Base-by-base conservation (phyloP, 2,113 vertebrate genomes). In the Phylloscopus trochilus region DNA sequence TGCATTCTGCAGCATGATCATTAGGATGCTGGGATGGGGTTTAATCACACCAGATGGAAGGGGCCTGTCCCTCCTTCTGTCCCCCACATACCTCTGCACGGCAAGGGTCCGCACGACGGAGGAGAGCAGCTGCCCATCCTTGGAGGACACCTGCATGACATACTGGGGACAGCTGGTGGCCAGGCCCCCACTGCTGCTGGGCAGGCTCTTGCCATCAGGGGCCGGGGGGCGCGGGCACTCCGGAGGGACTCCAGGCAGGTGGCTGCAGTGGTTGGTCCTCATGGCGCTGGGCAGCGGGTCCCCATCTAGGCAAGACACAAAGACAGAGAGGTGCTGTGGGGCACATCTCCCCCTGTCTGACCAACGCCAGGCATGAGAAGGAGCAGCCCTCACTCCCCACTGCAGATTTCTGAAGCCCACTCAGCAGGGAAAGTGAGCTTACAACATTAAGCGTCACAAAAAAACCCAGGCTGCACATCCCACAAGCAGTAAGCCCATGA, bases 131-230 rank as follows among this genome's bases (percentile, higher is more conserved):
- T 98, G 98, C 75, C 98, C 98, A 23, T 98, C 98, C 95, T 98
- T 98, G 90, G 98, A 95, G 3, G 98, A 98, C 95, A 98, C 97
- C 95, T 98, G 98, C 97, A 98, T 98, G 97, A 98, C 98, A 97
- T 98, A 98, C 95, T 98, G 98, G 5, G 97, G 98, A 80, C 98
- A 96, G 93, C 97, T 96, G 87, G 95, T 69, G 53, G 91, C 94
- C 12, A 95, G 97, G 95, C 83, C 88, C 64, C 97, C 76, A 2
- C 97, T 96, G 43, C 96, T 92, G 55, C 97, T 68, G 35, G 98
- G 95, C 81, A 76, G 26, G 8, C 96, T 97, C 96, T 99, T 99
- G 92, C 97, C 94, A 64, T 94, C 84, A 0, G 98, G 97, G 31
- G 90, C 95, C 2, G 87, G 52, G 0, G 94, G 95, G 87, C 85